Base-by-base conservation (phyloP, 2,797 vertebrate genomes). In the Neomorphus geoffroyi region DNA sequence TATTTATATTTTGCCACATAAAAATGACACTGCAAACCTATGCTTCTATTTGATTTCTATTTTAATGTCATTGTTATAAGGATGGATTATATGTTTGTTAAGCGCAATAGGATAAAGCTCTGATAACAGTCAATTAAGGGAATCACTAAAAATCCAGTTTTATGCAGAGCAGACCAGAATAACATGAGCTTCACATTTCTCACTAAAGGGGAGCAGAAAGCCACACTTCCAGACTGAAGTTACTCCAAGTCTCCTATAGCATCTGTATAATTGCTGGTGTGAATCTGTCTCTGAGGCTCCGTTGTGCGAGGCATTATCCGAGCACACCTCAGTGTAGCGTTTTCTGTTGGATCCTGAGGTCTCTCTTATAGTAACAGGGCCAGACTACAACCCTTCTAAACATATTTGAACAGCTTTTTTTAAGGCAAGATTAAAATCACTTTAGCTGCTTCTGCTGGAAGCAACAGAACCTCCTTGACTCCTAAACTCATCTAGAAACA, bases 201-300 rank as follows among this genome's bases (percentile, higher is more conserved):
- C 37, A 41, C 21, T 3, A n/a, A 3, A 22, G 21, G n/a, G 72
- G 39, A 43, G 19, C 1, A 1, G 26, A 50, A 56, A 26, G 16
- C 18, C 50, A 18, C 1, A 0, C 0, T 1, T 17, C 22, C 16
- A 18, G 37, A 15, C 21, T 2, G 5, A 30, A 53, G 37, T 13
- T 33, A 9, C 27, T 37, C 48, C 37, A 37, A 48, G 48, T n/a
- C 41, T 35, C 28, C 41, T 67, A 33, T 18, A 15, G 6, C 48
- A 45, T 35, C n/a, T 30, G 1, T 17, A 2, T 5, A 45, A 17
- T 46, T 51, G 28, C 8, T 37, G 46, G 6, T 43, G 4, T 43
- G 54, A 26, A 26, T n/a, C 10, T 13, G 6, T 6, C 22, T 37
- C 46, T 1, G 1, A 15, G 4, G 18, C 10, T 18, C 22, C 0